Evolutionary conservation across 1,140 invertebrate genomes (phyloP).

Genomic region (Pseudomyrmex concolor): DNA sequence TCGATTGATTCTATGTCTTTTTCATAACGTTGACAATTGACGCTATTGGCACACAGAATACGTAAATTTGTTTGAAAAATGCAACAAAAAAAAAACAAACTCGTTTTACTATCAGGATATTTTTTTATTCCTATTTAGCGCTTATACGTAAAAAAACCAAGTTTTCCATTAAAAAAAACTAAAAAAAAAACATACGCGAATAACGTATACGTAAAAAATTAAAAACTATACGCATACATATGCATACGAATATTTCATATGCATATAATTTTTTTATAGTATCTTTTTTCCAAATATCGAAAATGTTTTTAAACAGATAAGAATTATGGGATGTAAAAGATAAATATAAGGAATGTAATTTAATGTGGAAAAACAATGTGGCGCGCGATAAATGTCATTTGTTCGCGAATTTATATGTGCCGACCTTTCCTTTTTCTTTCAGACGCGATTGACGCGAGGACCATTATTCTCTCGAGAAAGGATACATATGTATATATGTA

Average conservation of each 20-base stretch:
- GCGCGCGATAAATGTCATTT: background rate
- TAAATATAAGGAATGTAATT: background rate
- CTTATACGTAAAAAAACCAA: too few relatives aligned
- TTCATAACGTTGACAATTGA: slow-evolving; percentile 8
- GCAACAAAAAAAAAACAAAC: background rate
- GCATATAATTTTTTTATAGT: too few relatives aligned
- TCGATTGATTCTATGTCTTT: background rate
- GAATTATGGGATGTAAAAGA: background rate
- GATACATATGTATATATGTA: too few relatives aligned
- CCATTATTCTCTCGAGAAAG: slow-evolving; percentile 3
- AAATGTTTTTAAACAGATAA: background rate
- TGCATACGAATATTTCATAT: too few relatives aligned
- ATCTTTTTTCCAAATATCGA: too few relatives aligned
- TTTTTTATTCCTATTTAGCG: background rate
- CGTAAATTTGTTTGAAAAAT: slow-evolving; percentile 10
- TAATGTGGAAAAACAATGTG: too few relatives aligned
- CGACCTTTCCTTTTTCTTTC: background rate
- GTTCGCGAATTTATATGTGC: background rate
- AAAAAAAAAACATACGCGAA: too few relatives aligned
- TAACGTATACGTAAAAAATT: too few relatives aligned
- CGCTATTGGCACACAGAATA: background rate
- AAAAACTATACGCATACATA: too few relatives aligned
- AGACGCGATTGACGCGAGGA: background rate
- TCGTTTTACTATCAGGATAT: background rate
- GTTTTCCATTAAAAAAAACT: too few relatives aligned